Conservation (phyloP, 2,888 invertebrate genomes). For the Amphipyra tragopoginis region DNA sequence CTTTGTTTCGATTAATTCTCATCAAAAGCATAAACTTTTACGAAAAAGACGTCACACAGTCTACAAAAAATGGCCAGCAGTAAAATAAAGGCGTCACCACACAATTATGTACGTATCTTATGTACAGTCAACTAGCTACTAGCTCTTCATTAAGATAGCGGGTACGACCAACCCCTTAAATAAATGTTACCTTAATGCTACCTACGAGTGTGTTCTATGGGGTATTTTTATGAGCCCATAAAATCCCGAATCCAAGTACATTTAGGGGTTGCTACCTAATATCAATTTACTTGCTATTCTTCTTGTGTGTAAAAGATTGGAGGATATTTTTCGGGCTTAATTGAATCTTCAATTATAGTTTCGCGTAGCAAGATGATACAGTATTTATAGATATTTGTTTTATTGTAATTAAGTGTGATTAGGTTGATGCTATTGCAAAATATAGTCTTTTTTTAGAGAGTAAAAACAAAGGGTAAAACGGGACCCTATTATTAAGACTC, state of each 20-base stretch:
- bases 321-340: constrained; percentile 46
- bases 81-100: constrained; percentile 22
- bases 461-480: no score
- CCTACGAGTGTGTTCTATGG: constrained; percentile 56
- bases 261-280: constrained; percentile 53
- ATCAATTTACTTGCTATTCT: constrained; percentile 56
- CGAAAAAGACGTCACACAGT: constrained; percentile 2
- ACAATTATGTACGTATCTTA: constrained; percentile 17
- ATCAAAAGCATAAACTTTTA: no score
- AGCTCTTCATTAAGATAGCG: constrained; percentile 53
- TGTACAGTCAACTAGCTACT: constrained; percentile 31
- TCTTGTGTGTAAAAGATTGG: constrained; percentile 48
- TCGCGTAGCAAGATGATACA: constrained; percentile 48
- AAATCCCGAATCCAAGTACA: constrained; percentile 54
- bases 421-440: no score
- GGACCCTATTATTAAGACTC: no score
- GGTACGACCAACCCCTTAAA: constrained; percentile 42
- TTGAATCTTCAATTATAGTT: constrained; percentile 50
- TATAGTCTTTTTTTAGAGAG: no score
- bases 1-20: no score
- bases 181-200: constrained; percentile 56
- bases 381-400: no score
- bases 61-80: neutral
- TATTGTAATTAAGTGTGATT: no score
- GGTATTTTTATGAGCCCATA: constrained; percentile 58